A percentile compares a stretch with the other conserved stretches of the same genome.
phyloP scores from a whole-genome alignment of 2,113 vertebrate species.

The Plecotus auritus region DNA sequence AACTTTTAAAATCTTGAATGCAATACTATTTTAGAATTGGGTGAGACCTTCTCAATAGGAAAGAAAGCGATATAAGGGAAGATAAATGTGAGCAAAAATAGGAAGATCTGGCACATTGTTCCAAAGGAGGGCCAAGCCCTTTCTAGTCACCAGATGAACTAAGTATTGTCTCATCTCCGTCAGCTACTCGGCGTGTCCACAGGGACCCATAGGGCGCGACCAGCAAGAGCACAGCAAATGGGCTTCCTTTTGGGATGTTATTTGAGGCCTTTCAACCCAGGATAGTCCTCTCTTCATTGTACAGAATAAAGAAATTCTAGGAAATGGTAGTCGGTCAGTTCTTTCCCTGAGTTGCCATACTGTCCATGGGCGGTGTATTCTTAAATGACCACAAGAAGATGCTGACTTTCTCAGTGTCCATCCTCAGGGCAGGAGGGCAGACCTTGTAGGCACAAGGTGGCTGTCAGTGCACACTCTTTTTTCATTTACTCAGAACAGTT shows the following conservation, averaged over 20 bases:
- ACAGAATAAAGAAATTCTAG: background rate
- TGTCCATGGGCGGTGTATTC: background rate
- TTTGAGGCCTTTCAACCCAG: background rate
- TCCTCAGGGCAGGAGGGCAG: background rate
- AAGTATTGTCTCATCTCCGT: background rate
- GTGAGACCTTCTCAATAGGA: slow-evolving; percentile 45
- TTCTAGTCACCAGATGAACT: slow-evolving; percentile 27
- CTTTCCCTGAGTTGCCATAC: background rate
- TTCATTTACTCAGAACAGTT: background rate
- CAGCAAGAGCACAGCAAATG: background rate
- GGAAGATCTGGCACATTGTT: slow-evolving; percentile 40
- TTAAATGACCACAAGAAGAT: background rate
- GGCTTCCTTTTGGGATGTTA: background rate
- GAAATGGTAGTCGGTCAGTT: background rate
- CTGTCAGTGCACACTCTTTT: background rate
- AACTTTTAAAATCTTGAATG: slow-evolving; percentile 38
- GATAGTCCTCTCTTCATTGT: background rate
- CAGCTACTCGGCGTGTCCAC: background rate
- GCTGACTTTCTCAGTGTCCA: background rate
- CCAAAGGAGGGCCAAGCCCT: slow-evolving; percentile 33
- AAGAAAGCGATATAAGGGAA: slow-evolving; percentile 37
- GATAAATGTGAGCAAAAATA: slow-evolving; percentile 53
- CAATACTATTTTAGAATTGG: slow-evolving; percentile 41
- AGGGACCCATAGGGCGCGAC: background rate
- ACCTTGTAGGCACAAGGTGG: background rate